Percentiles rank a stretch among this genome's conserved stretches.
Conservation (phyloP, 2,113 vertebrate genomes). For the Baryphthengus martii region DNA sequence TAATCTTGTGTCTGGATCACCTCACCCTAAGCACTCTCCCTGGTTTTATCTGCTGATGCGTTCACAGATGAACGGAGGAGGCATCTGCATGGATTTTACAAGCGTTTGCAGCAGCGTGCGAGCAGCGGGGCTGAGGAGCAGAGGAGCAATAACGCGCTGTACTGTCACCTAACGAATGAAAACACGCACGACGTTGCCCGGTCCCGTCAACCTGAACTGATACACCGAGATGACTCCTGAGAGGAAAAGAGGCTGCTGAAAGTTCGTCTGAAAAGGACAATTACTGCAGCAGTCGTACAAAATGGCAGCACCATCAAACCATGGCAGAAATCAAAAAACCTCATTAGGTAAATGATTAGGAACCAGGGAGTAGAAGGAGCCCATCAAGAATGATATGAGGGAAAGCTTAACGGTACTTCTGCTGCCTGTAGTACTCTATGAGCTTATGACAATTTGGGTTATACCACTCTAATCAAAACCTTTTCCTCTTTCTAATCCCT, state of each 20-base stretch:
- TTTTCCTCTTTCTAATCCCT: constrained; percentile 26
- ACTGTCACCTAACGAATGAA: neutral
- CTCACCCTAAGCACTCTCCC: neutral
- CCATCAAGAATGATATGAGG: neutral
- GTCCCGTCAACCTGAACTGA: neutral
- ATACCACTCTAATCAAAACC: neutral
- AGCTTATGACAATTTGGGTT: neutral
- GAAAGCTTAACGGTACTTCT: neutral
- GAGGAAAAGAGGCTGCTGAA: neutral
- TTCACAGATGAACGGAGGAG: neutral
- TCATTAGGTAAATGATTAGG: neutral
- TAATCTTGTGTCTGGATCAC: neutral
- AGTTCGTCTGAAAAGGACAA: neutral
- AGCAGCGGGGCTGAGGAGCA: neutral
- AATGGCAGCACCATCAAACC: neutral
- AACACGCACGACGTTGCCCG: neutral
- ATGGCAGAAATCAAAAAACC: neutral
- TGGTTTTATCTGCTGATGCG: neutral
- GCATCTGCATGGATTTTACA: neutral
- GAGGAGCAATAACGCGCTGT: neutral
- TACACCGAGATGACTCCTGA: fast-evolving
- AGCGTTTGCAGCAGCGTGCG: neutral
- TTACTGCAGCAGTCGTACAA: neutral
- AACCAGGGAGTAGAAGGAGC: neutral
- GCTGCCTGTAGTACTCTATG: neutral